These are phyloP conservation scores for Chionodraco myersi DNA, from an alignment of 2,113 vertebrate genomes.

Conservation along the genomic window DNA sequence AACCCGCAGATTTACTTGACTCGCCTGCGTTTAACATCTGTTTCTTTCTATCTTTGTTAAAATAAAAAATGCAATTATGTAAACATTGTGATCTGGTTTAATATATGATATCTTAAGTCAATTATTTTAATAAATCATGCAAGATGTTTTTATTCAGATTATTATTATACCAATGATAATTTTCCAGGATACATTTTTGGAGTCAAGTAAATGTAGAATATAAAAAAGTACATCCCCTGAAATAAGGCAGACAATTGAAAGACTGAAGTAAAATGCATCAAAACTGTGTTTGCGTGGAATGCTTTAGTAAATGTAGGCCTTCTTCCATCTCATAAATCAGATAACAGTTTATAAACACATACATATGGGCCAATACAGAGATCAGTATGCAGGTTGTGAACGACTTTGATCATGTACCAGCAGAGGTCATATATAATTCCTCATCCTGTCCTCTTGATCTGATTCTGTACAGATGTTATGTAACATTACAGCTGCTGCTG, in stretches of 20 bases:
- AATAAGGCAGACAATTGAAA: not conserved
- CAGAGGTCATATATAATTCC: slow-evolving; percentile 11
- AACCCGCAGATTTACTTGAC: not conserved
- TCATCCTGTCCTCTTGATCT: not conserved
- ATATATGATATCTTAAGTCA: not conserved
- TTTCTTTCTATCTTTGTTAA: not conserved
- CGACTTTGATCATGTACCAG: not conserved
- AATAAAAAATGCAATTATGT: not conserved
- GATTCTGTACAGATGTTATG: slow-evolving; percentile 29
- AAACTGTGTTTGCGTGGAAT: not conserved
- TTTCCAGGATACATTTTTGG: too few relatives aligned
- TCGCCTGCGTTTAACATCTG: not conserved
- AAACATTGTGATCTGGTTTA: not conserved
- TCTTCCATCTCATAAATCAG: too few relatives aligned
- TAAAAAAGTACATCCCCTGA: not conserved
- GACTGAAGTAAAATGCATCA: not conserved
- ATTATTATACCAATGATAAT: too few relatives aligned
- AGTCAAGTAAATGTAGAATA: not conserved
- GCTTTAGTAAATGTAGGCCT: not conserved
- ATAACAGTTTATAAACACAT: too few relatives aligned
- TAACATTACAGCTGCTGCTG: slow-evolving; percentile 20
- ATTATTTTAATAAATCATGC: not conserved
- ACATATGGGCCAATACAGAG: too few relatives aligned
- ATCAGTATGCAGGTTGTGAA: not conserved
- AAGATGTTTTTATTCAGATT: not conserved